Percentiles rank a stretch among this genome's conserved stretches.
Evolutionary conservation across 2,797 vertebrate genomes (phyloP).

Genomic region (Ptychobarbus kaznakovi): DNA sequence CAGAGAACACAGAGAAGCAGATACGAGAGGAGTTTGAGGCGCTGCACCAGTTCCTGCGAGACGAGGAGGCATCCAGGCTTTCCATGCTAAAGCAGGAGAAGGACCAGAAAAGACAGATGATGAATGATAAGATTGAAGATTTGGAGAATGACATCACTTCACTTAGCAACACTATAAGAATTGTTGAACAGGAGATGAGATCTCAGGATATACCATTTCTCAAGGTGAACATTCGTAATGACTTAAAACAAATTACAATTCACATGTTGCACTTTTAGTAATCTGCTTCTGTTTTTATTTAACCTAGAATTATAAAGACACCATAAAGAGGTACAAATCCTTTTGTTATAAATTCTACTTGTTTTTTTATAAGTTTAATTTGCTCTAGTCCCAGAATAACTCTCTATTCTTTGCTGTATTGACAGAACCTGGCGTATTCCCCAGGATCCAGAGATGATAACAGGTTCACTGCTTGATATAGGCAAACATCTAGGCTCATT

Average conservation of each 20-base stretch:
- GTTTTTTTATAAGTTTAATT: not conserved
- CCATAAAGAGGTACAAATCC: conserved; percentile 74
- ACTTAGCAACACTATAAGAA: conserved; percentile 74
- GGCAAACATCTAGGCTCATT: conserved; percentile 80
- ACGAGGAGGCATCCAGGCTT: conserved; percentile 76
- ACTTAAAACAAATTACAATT: not conserved
- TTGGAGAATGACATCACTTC: conserved; percentile 71
- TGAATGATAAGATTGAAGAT: conserved; percentile 72
- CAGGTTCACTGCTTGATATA: conserved; percentile 76
- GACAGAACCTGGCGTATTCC: conserved; percentile 76
- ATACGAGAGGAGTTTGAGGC: conserved; percentile 78
- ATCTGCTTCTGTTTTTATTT: conserved; percentile 27
- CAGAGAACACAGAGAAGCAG: conserved; percentile 73
- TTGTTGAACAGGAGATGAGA: conserved; percentile 78
- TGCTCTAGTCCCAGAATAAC: conserved; percentile 15
- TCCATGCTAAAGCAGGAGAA: conserved; percentile 73
- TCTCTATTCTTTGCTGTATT: conserved; percentile 45
- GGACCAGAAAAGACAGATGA: conserved; percentile 71
- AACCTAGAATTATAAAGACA: conserved; percentile 82
- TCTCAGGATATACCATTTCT: conserved; percentile 76
- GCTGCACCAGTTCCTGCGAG: conserved; percentile 75
- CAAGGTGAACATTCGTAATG: conserved; percentile 66
- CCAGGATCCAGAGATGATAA: conserved; percentile 67
- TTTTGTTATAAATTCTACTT: not conserved
- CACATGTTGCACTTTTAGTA: not conserved